Conservation (phyloP, 23 tunicate species). For the Halocynthia aurantium region DNA sequence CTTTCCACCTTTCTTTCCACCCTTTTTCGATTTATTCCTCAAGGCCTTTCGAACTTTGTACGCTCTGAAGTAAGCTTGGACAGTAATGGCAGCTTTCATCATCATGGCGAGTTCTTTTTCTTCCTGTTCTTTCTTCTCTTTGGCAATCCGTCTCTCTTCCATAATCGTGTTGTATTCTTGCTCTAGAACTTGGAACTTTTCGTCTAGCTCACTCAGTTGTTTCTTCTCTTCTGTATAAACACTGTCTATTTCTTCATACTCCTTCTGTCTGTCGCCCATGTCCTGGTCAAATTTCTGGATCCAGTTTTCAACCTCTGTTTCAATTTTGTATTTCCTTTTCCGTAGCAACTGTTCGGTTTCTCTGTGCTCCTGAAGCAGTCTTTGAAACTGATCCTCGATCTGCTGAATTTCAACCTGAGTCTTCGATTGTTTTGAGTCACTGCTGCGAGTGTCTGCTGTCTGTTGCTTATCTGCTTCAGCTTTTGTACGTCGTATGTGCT, state of each 20-base stretch:
- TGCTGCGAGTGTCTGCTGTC: conserved; percentile 69
- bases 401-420: conserved; percentile 47
- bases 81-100: conserved; percentile 90
- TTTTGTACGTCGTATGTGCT: conserved; percentile 79
- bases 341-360: conserved; percentile 77
- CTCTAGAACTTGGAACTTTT: conserved; percentile 77
- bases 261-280: conserved; percentile 91
- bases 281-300: conserved; percentile 92
- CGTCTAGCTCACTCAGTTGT: conserved; percentile 95
- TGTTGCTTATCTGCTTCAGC: conserved; percentile 89
- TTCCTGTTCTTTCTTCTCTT: conserved; percentile 66
- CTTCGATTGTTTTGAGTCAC: conserved; percentile 62
- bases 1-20: conserved; percentile 37
- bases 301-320: conserved; percentile 99
- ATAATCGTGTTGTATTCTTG: conserved; percentile 87
- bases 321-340: conserved; percentile 83
- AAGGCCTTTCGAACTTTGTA: conserved; percentile 91
- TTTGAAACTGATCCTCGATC: conserved; percentile 38
- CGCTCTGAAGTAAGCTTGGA: conserved; percentile 97
- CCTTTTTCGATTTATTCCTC: conserved; percentile 74
- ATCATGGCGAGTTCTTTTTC: conserved; percentile 80
- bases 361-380: conserved; percentile 75
- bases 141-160: conserved; percentile 82
- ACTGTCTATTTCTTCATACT: conserved; percentile 86
- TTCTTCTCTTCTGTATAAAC: conserved; percentile 96